Percentiles rank a stretch among this genome's conserved stretches.
phyloP scores from a whole-genome alignment of 2,888 invertebrate genomes.

The Dyspetes luteomarginatus region DNA sequence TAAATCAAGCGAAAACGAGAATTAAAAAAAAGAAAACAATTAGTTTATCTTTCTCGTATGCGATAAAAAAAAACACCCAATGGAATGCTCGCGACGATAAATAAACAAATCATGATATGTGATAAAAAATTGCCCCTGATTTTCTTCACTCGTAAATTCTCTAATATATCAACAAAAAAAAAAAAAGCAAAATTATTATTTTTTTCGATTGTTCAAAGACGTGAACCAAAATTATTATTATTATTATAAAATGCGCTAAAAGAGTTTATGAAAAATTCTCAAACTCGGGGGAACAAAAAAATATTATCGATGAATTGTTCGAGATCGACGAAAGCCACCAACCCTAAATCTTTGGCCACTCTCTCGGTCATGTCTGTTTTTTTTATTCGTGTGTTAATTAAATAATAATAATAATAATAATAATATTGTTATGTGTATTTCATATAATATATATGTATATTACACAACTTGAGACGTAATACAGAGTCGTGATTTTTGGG shows the following conservation, averaged over 20 bases:
- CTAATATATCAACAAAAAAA: background rate
- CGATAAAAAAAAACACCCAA: constrained; percentile 16
- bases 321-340: constrained; percentile 54
- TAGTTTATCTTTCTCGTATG: background rate
- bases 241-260: too few species aligned
- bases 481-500: constrained; percentile 49
- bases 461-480: constrained; percentile 74
- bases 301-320: background rate
- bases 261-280: too few species aligned
- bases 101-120: background rate
- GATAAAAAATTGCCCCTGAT: background rate
- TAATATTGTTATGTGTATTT: constrained; percentile 48
- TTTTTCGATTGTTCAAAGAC: too few species aligned
- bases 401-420: constrained; percentile 76
- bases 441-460: constrained; percentile 62
- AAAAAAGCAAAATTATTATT: too few species aligned
- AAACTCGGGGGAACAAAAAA: too few species aligned
- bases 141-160: constrained; percentile 4
- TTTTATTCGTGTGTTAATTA: constrained; percentile 69
- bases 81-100: constrained; percentile 43
- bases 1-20: background rate
- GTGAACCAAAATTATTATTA: too few species aligned
- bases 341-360: constrained; percentile 78
- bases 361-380: constrained; percentile 58
- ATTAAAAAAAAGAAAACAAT: too few species aligned